Percentiles rank a stretch among this genome's conserved stretches.
phyloP scores from a whole-genome alignment of 2,113 vertebrate genomes.

The Corvus moneduloides region DNA sequence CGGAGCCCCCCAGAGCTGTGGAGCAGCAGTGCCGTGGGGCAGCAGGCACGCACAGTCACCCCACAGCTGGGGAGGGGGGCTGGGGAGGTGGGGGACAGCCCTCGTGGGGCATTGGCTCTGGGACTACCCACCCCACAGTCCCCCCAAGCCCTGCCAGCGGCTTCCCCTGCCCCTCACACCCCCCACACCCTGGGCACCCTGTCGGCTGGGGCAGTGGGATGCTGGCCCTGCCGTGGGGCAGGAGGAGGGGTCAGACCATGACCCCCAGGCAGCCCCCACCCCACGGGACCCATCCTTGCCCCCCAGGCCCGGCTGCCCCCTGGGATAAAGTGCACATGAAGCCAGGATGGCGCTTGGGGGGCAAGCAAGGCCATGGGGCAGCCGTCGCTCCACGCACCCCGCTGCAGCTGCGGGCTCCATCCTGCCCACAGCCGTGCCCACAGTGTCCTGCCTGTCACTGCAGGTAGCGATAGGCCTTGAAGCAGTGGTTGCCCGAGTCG shows the following conservation, averaged over 20 bases:
- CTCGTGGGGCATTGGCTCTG: neutral
- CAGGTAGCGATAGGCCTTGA: conserved; percentile 97
- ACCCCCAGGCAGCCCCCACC: neutral
- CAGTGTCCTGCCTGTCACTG: conserved; percentile 40
- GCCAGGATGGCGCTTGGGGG: neutral
- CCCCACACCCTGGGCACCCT: neutral
- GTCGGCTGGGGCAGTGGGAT: neutral
- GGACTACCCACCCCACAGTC: neutral
- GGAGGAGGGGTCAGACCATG: neutral
- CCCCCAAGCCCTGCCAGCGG: neutral
- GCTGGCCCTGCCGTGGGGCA: neutral
- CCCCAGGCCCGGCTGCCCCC: neutral
- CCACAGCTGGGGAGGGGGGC: neutral
- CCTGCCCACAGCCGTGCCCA: neutral
- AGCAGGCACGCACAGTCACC: neutral
- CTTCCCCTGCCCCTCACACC: neutral
- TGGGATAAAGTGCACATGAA: conserved; percentile 27
- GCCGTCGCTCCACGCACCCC: fast-evolving
- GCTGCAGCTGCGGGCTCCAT: neutral
- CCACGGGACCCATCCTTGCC: neutral
- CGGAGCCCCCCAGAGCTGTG: neutral
- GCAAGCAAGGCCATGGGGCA: neutral
- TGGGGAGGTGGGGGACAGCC: neutral
- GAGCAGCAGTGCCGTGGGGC: neutral
- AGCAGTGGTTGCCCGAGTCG: conserved; percentile 97